These are phyloP conservation scores for Hippoglossus stenolepis DNA, from an alignment of 2,113 vertebrate genomes.

Conservation along the genomic window DNA sequence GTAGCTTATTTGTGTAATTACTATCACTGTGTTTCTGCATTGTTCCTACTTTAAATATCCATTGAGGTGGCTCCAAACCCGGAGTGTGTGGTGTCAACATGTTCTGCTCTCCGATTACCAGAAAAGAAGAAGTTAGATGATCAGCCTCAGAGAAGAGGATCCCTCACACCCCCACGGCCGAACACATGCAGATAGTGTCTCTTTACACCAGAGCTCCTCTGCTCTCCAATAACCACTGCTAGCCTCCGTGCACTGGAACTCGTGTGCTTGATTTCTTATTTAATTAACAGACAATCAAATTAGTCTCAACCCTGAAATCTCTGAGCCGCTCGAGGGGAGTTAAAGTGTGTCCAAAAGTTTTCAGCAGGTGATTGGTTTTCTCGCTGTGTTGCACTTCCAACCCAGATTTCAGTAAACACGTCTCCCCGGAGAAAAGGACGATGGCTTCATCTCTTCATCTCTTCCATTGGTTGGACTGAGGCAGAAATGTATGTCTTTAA, in stretches of 20 bases:
- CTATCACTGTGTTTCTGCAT: not conserved
- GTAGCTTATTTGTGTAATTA: not conserved
- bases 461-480: constrained; percentile 13
- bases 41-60: not conserved
- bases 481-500: constrained; percentile 21
- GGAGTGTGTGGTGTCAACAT: not conserved
- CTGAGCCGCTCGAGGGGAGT: constrained; percentile 58
- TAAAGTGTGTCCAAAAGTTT: constrained; percentile 64
- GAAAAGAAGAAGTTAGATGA: no score
- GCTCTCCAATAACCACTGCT: no score
- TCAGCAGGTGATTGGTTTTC: constrained; percentile 43
- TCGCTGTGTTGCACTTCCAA: constrained; percentile 33
- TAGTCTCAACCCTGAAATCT: constrained; percentile 64
- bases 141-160: no score
- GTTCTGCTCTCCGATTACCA: not conserved
- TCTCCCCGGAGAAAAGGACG: constrained; percentile 1
- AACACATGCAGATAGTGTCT: no score
- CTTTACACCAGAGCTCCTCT: no score
- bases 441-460: not conserved
- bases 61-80: not conserved
- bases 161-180: no score
- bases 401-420: constrained; percentile 20
- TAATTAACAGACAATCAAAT: constrained; percentile 75
- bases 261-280: constrained; percentile 72
- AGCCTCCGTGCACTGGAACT: not conserved